Conservation (phyloP, 2,888 invertebrate genomes). For the Oligia fasciuncula region DNA sequence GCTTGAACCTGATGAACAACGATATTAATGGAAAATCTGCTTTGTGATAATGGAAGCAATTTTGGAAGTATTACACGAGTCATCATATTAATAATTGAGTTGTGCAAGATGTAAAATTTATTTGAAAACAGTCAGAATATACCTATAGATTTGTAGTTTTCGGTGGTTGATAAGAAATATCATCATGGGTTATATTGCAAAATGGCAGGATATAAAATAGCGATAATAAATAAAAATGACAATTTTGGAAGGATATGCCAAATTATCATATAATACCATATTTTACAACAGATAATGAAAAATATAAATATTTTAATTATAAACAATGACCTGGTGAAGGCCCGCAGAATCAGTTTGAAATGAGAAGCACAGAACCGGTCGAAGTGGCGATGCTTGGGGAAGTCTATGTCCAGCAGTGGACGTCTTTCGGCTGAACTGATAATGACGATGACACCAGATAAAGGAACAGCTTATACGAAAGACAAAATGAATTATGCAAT, state of each 20-base stretch:
- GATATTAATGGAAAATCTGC: neutral
- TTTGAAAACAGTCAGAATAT: neutral
- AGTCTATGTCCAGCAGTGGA: neutral
- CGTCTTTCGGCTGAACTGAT: too few species aligned
- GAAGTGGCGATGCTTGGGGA: neutral
- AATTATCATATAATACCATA: neutral
- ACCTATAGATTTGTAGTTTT: neutral
- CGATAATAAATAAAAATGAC: neutral
- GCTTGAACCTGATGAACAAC: neutral
- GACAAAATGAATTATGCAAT: slow-evolving; percentile 6
- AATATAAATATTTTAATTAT: neutral
- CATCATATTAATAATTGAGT: neutral
- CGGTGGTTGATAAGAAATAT: neutral
- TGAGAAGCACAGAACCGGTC: neutral
- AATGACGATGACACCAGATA: neutral
- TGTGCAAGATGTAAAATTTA: neutral
- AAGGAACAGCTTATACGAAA: neutral
- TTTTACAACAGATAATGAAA: neutral
- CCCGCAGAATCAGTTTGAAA: neutral
- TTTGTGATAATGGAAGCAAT: neutral
- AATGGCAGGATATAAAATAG: neutral
- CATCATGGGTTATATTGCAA: too few species aligned
- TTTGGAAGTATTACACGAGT: neutral
- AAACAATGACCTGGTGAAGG: neutral
- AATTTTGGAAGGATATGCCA: neutral